Evolutionary conservation across 2,888 invertebrate genomes (phyloP).

Genomic region (Octodonta nipae): DNA sequence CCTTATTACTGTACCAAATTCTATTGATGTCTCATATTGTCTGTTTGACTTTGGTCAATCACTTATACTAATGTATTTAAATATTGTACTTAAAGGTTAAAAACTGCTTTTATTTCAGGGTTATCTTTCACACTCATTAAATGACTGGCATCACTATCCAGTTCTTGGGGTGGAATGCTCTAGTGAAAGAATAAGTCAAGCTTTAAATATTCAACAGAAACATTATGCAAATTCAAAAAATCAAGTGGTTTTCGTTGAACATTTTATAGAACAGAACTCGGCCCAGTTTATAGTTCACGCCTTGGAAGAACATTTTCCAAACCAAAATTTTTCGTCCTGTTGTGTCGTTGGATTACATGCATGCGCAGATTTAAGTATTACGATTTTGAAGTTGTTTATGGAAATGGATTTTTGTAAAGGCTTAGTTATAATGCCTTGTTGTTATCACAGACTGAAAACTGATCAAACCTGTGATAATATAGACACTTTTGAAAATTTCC

Average conservation of each 20-base stretch:
- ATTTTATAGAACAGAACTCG: conserved; percentile 44
- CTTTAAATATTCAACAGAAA: conserved; percentile 43
- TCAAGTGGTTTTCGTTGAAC: conserved; percentile 45
- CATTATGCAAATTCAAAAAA: conserved; percentile 40
- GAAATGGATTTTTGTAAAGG: conserved; percentile 42
- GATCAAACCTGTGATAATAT: conserved; percentile 10
- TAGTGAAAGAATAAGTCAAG: conserved; percentile 40
- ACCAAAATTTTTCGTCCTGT: conserved; percentile 15
- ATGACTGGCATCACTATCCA: conserved; percentile 42
- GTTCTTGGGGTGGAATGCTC: conserved; percentile 59
- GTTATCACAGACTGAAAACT: conserved; percentile 57
- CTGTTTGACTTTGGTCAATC: too few species aligned
- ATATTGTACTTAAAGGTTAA: not conserved
- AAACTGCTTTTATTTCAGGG: conserved; percentile 41
- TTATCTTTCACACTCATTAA: conserved; percentile 55
- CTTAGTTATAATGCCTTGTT: conserved; percentile 61
- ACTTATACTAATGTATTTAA: too few species aligned
- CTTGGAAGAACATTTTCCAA: conserved; percentile 13
- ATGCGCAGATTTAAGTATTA: conserved; percentile 62
- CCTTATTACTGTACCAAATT: too few species aligned
- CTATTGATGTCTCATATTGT: too few species aligned
- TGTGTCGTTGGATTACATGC: conserved; percentile 58
- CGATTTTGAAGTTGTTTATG: conserved; percentile 51
- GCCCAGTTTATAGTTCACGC: conserved; percentile 27
- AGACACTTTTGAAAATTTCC: conserved; percentile 49